Base-by-base conservation (phyloP, 2,113 vertebrate species). In the Odontesthes bonariensis region DNA sequence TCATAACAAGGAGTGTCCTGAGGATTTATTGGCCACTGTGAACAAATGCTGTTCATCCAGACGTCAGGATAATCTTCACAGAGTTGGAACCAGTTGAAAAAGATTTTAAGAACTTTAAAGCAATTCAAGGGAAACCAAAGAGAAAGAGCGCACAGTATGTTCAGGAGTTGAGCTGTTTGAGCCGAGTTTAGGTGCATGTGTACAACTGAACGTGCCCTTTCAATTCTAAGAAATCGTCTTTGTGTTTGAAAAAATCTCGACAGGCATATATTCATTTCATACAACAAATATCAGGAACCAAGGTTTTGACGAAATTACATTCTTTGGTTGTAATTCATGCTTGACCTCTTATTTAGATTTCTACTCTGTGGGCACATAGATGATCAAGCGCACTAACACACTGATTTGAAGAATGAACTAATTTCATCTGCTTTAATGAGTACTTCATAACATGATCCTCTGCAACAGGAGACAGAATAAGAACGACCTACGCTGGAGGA, bases 401-500 rank as follows among this genome's bases (percentile, higher is more conserved):
- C 6, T 27, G 27, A 27, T 38, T 12, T 44, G 46, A 49, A 49
- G 8, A 46, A 46, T 17, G 6, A 49, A 49, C 9, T 49, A 2
- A 38, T 38, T 38, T 38, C 6, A 38, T 19, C 46, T 44, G 13
- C 6, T 54, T 65, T 27, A 46, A 14, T 5, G 31, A 32, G 23
- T 5, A 58, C 42, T 68, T 59, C 27, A 59, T 58, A 27, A n/a
- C 35, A 1, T 44, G 31, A 64, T 58, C 5, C 13, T 47, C 12
- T 27, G 69, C 32, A 52, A 12, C 23, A 22, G 44, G 64, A 69
- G 58, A 69, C 42, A 59, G 11, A 27, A 23, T 68, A 56, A 52
- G 3, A 23, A n/a, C 55, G 53, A 73, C 67, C 51, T 62, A 62
- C 7, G 31, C 52, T 56, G 46, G 35, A 47, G 22, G 20, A 79